Base-by-base conservation (phyloP, 2,113 vertebrate genomes). In the Percina caprodes region DNA sequence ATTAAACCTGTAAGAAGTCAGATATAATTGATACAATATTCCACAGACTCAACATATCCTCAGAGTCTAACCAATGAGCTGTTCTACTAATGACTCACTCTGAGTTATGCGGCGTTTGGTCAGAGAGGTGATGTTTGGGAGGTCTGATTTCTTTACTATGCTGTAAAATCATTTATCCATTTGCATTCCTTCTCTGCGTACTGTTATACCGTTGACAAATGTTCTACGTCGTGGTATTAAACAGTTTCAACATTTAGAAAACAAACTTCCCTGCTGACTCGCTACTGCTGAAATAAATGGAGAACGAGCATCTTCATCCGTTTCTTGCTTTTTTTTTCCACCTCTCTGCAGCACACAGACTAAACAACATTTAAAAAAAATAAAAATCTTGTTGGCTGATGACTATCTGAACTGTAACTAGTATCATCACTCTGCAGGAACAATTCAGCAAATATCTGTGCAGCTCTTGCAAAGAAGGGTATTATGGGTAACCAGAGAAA, bases 221-320 rank as follows among this genome's bases (percentile, higher is more conserved):
- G 85, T 49, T 72, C 63, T 58, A 52, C 63, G 77, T 14, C 51
- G 76, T 86, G 60, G 35, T 26, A 56, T 82, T 18, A 65, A 84
- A 66, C 71, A 56, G 23, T 46, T 42, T 65, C 55, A 54, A 65
- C 61, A 35, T 83, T 83, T 74, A 33, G 55, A 77, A 75, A 84
- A 71, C 62, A 62, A 92, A 91, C 77, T 74, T 87, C 72, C 70
- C 35, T 65, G 82, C 70, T 74, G 76, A 86, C 56, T 82, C 45
- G 52, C 39, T 9, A 51, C 51, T 26, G 56, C 23, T 0, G 6
- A 77, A 63, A 74, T 26, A 80, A 63, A 76, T 26, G 24, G 39
- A 61, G 70, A 58, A 24, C n/a, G 51, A 62, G 84, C 51, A n/a
- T 72, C 76, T 65, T 55, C 51, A 19, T 56, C 30, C 3, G 52